These are phyloP conservation scores for Vireo griseus DNA, from an alignment of 2,797 vertebrate species.

Conservation along the genomic window DNA sequence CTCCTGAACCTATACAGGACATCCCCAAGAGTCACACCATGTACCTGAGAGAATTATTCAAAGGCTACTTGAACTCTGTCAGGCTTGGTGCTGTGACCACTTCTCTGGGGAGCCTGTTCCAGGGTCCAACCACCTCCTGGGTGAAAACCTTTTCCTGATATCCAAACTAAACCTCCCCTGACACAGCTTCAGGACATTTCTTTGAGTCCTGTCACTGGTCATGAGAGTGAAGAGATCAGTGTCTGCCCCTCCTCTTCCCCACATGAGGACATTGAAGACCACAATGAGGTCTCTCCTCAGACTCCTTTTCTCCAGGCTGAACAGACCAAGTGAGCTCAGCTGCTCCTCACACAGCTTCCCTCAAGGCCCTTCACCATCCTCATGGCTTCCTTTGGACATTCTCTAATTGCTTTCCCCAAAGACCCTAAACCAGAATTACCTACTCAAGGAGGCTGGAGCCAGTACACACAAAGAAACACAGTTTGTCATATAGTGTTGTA, in stretches of 20 bases:
- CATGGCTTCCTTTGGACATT: background rate
- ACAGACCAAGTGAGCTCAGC: background rate
- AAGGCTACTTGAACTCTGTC: background rate
- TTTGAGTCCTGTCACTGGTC: background rate
- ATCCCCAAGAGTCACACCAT: rapidly evolving
- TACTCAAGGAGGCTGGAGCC: background rate
- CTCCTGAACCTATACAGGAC: background rate
- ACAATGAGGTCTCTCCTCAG: background rate
- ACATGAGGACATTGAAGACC: background rate
- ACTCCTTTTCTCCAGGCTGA: background rate
- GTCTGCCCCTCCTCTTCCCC: background rate
- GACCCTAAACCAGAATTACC: background rate
- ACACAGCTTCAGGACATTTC: background rate
- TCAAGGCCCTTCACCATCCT: background rate
- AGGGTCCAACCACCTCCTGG: background rate
- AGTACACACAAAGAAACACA: background rate
- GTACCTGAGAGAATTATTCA: background rate
- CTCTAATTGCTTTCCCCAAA: background rate
- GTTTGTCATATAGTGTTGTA: background rate
- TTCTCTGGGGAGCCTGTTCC: background rate
- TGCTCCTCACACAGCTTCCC: rapidly evolving
- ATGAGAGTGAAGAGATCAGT: background rate
- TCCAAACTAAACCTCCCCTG: background rate
- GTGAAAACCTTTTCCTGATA: background rate
- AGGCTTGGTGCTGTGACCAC: background rate